A percentile compares a stretch with the other conserved stretches of the same genome.
Evolutionary conservation across 2,797 vertebrate genomes (phyloP).

Genomic region (Typhlichthys subterraneus): DNA sequence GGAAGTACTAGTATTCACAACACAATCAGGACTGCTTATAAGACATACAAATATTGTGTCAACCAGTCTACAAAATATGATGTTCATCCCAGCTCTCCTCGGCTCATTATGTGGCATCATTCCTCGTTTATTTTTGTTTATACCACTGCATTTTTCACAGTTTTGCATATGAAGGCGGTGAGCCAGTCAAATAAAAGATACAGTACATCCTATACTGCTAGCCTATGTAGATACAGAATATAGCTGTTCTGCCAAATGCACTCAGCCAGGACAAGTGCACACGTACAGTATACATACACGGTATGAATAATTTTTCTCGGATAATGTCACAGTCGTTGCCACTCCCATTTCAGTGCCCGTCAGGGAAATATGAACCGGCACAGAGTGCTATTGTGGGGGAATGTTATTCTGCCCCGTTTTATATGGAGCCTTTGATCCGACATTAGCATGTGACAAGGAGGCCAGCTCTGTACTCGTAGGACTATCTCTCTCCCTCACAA

Average conservation of each 20-base stretch:
- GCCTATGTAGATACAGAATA: not conserved
- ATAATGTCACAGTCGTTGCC: slow-evolving; percentile 3
- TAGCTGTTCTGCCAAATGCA: slow-evolving; percentile 6
- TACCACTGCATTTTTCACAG: no score
- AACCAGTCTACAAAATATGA: no score
- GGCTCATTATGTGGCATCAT: no score
- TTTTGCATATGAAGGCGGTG: no score
- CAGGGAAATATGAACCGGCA: slow-evolving; percentile 26
- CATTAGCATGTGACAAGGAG: slow-evolving; percentile 30
- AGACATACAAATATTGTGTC: not conserved
- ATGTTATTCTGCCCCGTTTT: slow-evolving; percentile 28
- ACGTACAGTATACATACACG: no score
- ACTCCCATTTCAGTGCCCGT: slow-evolving; percentile 28
- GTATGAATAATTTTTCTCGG: no score
- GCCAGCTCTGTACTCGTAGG: slow-evolving; percentile 20
- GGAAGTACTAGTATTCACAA: not conserved
- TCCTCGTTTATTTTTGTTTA: no score
- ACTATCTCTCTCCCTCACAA: slow-evolving; percentile 25
- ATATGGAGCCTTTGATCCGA: slow-evolving; percentile 16
- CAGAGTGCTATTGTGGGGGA: slow-evolving; percentile 34
- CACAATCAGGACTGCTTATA: not conserved
- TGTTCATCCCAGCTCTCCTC: no score
- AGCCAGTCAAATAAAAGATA: no score
- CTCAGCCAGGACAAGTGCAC: no score
- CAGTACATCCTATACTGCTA: no score